Base-by-base conservation (phyloP, 2,888 invertebrate genomes). In the Sphinx pinastri region DNA sequence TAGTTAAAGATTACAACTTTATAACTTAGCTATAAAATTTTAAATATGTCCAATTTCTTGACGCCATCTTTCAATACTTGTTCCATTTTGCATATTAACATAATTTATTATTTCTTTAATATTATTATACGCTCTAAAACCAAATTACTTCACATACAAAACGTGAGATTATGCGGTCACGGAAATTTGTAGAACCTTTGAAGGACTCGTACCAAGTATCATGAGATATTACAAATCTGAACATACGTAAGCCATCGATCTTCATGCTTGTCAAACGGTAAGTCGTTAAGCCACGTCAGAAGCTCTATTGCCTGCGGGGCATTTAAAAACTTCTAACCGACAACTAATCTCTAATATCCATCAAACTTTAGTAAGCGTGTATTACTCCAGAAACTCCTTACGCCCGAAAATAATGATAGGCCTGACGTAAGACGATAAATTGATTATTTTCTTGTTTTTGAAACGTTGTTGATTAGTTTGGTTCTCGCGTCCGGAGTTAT, bases 81-180 rank as follows among this genome's bases (percentile, higher is more conserved):
- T 25, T 25, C 25, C 25, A 25, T 25, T 25, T 25, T 1, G 25
- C 25, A 25, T 25, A 25, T 25, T 25, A 25, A 2, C 25, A 25
- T 25, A 25, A 25, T 25, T 25, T 25, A 25, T 25, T 25, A 25
- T 25, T 25, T 25, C 25, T 25, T 25, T 25, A 2, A 25, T 2
- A 5, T 38, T 38, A 38, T 38, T 16, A 10, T 55, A 3, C 12
- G 3, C 16, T 47, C 19, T 6, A 11, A 19, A 12, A 19, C 49
- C 63, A 63, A 13, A 63, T 71, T 25, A 54, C 51, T 16, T 38
- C 25, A 60, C 47, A 77, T 76, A 74, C 76, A 60, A 1, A 47
- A 49, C 63, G 63, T 63, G 63, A 63, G 13, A 63, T 19, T 63
- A 63, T 63, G 63, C 19, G 13, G 49, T 63, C 49, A 63, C 49